These are phyloP conservation scores for Mandrillus leucophaeus DNA, from an alignment of 2,113 vertebrate genomes.

Conservation along the genomic window DNA sequence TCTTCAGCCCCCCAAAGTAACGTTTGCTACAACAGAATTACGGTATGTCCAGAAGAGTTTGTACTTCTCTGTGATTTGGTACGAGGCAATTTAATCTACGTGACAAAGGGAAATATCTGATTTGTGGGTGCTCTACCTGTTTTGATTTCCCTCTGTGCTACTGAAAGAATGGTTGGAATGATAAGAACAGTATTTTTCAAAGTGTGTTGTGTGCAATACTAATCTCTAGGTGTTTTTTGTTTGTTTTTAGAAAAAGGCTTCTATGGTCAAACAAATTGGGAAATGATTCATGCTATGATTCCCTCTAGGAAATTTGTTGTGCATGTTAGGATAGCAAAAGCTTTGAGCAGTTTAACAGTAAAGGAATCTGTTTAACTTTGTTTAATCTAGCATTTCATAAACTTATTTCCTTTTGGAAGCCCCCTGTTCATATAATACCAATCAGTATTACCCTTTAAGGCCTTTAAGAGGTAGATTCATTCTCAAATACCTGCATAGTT, in stretches of 20 bases:
- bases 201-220: neutral
- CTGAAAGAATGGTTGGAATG: neutral
- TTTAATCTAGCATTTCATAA: neutral
- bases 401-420: neutral
- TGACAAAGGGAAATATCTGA: neutral
- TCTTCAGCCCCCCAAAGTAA: neutral
- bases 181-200: neutral
- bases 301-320: neutral
- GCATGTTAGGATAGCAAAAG: neutral
- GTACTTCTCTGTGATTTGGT: neutral
- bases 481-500: neutral
- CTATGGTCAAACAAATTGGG: neutral
- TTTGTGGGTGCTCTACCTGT: neutral
- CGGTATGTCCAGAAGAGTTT: neutral
- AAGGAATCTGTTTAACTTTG: neutral
- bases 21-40: constrained; percentile 12
- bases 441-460: neutral
- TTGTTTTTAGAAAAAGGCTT: neutral
- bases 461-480: constrained; percentile 14
- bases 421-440: neutral
- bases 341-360: neutral
- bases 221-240: neutral
- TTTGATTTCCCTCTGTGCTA: neutral
- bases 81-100: neutral
- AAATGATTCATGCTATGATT: neutral